These are phyloP conservation scores for Liasis olivaceus DNA, from an alignment of 2,797 vertebrate species.

Conservation along the genomic window DNA sequence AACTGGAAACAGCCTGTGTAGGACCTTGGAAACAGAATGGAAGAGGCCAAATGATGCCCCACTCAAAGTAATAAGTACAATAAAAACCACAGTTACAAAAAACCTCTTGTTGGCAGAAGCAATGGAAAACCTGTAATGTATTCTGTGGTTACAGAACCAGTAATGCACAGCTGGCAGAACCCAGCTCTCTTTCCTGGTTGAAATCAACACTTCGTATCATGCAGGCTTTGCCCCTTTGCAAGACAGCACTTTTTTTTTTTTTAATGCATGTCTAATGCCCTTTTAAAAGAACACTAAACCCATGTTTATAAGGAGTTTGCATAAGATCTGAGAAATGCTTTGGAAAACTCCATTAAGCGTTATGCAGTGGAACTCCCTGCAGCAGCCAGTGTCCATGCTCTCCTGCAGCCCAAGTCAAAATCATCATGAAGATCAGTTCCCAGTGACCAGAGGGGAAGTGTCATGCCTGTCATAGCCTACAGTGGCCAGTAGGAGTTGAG, in stretches of 20 bases:
- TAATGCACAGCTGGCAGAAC: too few species aligned
- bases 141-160: too few species aligned
- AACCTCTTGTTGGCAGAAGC: too few species aligned
- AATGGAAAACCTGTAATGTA: too few species aligned
- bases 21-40: too few species aligned
- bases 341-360: not conserved
- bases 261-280: not conserved
- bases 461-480: not conserved
- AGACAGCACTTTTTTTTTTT: not conserved
- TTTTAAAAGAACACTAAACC: not conserved
- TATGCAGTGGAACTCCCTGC: not conserved
- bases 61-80: too few species aligned
- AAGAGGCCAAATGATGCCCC: too few species aligned
- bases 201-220: not conserved
- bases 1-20: too few species aligned
- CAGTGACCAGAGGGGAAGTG: not conserved
- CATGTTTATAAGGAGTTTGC: not conserved
- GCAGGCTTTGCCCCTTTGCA: not conserved
- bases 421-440: not conserved
- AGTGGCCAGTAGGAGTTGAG: not conserved
- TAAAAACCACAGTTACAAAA: too few species aligned
- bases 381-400: not conserved
- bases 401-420: not conserved
- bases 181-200: not conserved
- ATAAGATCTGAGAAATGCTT: not conserved